phyloP scores from a whole-genome alignment of 2,797 vertebrate genomes.

The Sebastes kiyomatsui region DNA sequence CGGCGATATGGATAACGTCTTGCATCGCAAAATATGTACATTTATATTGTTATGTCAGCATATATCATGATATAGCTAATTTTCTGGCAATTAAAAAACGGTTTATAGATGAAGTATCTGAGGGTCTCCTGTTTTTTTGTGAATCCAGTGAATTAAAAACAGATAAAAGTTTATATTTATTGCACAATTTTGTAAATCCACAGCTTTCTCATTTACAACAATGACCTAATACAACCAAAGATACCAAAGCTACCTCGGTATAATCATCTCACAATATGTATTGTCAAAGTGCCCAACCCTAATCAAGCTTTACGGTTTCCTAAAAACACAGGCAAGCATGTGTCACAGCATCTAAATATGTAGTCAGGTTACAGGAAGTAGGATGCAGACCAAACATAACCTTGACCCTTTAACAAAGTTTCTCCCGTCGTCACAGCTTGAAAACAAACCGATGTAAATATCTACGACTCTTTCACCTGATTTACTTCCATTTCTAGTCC shows the following conservation, averaged over 20 bases:
- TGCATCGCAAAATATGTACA: not conserved
- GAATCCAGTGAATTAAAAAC: not conserved
- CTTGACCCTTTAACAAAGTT: not conserved
- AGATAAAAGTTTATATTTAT: not conserved
- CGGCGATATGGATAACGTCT: not conserved
- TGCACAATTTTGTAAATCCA: not conserved
- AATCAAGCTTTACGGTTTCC: not conserved
- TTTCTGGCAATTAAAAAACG: not conserved
- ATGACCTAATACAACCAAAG: not conserved
- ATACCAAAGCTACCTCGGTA: not conserved
- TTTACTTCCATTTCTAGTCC: constrained; percentile 20
- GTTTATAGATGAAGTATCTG: not conserved
- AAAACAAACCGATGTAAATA: constrained; percentile 6
- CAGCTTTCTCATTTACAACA: not conserved
- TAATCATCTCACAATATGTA: not conserved
- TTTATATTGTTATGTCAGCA: not conserved
- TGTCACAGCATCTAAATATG: not conserved
- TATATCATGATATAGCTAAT: not conserved
- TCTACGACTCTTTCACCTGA: constrained; percentile 13
- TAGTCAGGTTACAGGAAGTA: not conserved
- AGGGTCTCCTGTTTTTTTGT: not conserved
- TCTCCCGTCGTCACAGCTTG: not conserved
- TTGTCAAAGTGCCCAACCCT: not conserved
- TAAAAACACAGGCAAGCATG: not conserved
- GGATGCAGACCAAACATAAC: not conserved